phyloP scores from a whole-genome alignment of 2,888 invertebrate species.

The Tenthredo notha region DNA sequence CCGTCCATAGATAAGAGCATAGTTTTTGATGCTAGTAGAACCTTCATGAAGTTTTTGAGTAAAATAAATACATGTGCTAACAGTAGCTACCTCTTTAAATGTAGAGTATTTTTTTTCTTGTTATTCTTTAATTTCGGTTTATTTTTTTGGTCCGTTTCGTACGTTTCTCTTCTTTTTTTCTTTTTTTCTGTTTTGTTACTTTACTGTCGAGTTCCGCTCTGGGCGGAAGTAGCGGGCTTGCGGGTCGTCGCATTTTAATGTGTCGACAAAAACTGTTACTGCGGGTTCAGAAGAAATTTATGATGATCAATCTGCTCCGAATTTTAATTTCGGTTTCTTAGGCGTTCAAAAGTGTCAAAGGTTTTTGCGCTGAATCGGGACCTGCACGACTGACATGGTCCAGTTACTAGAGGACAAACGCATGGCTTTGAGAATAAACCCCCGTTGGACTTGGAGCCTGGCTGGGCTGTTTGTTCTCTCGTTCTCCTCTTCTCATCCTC shows the following conservation, averaged over 20 bases:
- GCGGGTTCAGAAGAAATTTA: not conserved
- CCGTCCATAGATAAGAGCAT: not conserved
- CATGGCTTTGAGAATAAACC: conserved; percentile 49
- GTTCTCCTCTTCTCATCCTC: conserved; percentile 35
- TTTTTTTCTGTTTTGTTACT: not conserved
- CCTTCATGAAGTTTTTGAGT: not conserved
- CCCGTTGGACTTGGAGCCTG: not conserved
- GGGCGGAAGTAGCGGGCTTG: not conserved
- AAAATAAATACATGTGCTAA: not conserved
- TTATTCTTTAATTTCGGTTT: conserved; percentile 28
- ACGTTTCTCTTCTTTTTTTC: not conserved
- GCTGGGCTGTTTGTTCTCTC: conserved; percentile 37
- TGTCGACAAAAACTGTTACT: not conserved
- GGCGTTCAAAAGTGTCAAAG: conserved; percentile 2
- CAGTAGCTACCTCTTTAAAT: not conserved
- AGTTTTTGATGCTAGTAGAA: not conserved
- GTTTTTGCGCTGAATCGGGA: conserved; percentile 18
- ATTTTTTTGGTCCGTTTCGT: conserved; percentile 8
- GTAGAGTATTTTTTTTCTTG: not conserved
- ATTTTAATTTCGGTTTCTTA: not conserved
- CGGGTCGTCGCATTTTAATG: not conserved
- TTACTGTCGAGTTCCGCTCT: not conserved
- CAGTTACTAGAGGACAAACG: conserved; percentile 44
- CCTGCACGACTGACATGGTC: conserved; percentile 41
- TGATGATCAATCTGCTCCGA: not conserved